Conservation (phyloP, 1,140 invertebrate species). For the Apocrypta bakeri region DNA sequence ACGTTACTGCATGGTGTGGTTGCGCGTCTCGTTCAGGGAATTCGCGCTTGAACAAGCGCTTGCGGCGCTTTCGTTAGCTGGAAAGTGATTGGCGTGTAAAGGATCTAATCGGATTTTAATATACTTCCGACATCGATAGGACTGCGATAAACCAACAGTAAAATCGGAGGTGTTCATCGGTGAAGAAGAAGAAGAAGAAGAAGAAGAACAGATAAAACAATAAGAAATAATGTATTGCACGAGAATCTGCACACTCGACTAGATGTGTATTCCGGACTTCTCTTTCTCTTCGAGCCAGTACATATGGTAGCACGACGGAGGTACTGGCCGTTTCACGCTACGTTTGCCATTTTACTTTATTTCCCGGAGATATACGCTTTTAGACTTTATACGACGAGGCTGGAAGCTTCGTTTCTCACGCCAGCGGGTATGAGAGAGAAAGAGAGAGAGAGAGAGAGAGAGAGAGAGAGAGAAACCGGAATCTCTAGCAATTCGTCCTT, state of each 20-base stretch:
- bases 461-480: conserved; percentile 19
- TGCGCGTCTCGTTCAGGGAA: conserved; percentile 46
- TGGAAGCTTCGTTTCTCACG: conserved; percentile 33
- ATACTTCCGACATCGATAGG: neutral
- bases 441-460: conserved; percentile 10
- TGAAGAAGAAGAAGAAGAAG: neutral
- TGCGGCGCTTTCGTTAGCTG: neutral
- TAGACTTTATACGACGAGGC: conserved; percentile 59
- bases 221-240: conserved; percentile 65
- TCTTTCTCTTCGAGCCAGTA: neutral
- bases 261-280: neutral
- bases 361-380: conserved; percentile 65
- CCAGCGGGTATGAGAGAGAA: neutral
- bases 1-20: neutral
- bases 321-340: conserved; percentile 64
- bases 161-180: no score
- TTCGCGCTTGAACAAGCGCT: conserved; percentile 63
- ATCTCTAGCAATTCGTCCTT: conserved; percentile 46
- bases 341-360: conserved; percentile 70
- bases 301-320: neutral
- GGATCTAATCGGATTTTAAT: conserved; percentile 15
- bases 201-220: conserved; percentile 55
- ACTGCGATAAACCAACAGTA: no score
- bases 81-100: conserved; percentile 1
- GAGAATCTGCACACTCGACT: conserved; percentile 54